A percentile compares a stretch with the other conserved stretches of the same genome.
phyloP scores from a whole-genome alignment of 1,140 invertebrate genomes.

The Drosophila orosa region DNA sequence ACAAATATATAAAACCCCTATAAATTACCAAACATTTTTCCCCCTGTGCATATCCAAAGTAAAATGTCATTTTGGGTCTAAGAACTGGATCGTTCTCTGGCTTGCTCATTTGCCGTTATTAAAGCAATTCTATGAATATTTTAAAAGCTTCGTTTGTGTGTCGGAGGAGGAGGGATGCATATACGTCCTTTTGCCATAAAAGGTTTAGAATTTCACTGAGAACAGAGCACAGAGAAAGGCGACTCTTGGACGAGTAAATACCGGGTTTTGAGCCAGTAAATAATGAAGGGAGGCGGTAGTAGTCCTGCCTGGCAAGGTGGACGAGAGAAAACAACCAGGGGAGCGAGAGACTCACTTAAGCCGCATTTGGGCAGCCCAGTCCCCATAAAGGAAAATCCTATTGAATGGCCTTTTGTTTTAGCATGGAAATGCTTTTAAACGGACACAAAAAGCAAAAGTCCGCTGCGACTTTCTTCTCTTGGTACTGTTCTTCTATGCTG shows the following conservation, averaged over 20 bases:
- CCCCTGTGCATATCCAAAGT: neutral
- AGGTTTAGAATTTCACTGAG: constrained; percentile 71
- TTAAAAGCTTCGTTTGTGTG: constrained; percentile 65
- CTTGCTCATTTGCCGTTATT: constrained; percentile 76
- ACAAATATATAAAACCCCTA: neutral
- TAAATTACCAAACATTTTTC: neutral
- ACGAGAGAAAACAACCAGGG: neutral
- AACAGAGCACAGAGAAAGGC: constrained; percentile 29
- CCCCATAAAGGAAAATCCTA: constrained; percentile 54
- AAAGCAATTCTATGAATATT: constrained; percentile 82
- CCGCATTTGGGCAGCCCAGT: constrained; percentile 74
- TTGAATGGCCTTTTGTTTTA: constrained; percentile 63
- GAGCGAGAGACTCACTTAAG: constrained; percentile 35
- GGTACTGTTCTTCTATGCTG: neutral
- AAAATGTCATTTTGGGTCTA: constrained; percentile 38
- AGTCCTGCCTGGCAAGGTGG: constrained; percentile 2
- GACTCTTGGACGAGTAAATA: constrained; percentile 58
- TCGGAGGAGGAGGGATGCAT: neutral
- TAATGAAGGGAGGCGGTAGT: constrained; percentile 31
- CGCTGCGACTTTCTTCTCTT: constrained; percentile 20
- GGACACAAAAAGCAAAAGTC: constrained; percentile 48
- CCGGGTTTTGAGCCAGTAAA: constrained; percentile 53
- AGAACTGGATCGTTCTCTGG: constrained; percentile 25
- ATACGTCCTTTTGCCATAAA: constrained; percentile 36
- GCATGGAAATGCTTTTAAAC: constrained; percentile 79